phyloP scores from a whole-genome alignment of 2,797 vertebrate genomes.

The Enteromius unitaeniatus region DNA sequence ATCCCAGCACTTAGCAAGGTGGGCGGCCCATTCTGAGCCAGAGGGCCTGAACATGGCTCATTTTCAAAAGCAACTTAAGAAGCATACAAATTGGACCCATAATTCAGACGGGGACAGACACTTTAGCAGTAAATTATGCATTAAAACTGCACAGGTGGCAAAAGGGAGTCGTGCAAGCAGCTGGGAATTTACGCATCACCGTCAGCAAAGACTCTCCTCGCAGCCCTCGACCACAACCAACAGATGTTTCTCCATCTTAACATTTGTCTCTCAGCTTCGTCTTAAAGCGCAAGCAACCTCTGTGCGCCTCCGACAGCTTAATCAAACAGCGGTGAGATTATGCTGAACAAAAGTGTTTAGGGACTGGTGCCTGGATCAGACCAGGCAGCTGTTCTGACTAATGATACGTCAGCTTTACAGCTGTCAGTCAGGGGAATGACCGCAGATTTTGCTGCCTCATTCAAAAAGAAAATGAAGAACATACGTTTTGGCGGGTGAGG shows the following conservation, averaged over 20 bases:
- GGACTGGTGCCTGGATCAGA: conserved; percentile 34
- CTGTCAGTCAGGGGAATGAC: conserved; percentile 46
- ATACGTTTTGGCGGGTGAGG: not conserved
- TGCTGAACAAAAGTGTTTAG: conserved; percentile 55
- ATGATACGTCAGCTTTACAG: conserved; percentile 54
- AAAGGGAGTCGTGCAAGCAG: conserved; percentile 58
- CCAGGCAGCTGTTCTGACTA: conserved; percentile 55
- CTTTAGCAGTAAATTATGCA: conserved; percentile 63
- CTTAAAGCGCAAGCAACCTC: conserved; percentile 57
- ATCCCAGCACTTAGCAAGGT: conserved; percentile 21
- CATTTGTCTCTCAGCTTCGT: conserved; percentile 61
- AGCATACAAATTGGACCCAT: conserved; percentile 37
- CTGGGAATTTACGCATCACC: conserved; percentile 60
- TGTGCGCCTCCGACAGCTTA: conserved; percentile 48
- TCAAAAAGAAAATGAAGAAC: conserved; percentile 30
- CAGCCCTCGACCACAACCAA: conserved; percentile 55
- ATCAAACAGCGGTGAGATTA: conserved; percentile 53
- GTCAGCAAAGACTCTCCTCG: conserved; percentile 35
- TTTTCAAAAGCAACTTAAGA: conserved; percentile 46
- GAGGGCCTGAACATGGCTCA: conserved; percentile 29
- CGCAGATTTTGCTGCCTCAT: conserved; percentile 6
- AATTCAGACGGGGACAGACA: conserved; percentile 52
- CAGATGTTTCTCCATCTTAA: conserved; percentile 63
- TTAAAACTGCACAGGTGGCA: conserved; percentile 64
- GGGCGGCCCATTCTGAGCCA: conserved; percentile 20